A percentile compares a stretch with the other conserved stretches of the same genome.
Conservation (phyloP, 2,888 invertebrate species). For the Deladenus siricidicola region DNA sequence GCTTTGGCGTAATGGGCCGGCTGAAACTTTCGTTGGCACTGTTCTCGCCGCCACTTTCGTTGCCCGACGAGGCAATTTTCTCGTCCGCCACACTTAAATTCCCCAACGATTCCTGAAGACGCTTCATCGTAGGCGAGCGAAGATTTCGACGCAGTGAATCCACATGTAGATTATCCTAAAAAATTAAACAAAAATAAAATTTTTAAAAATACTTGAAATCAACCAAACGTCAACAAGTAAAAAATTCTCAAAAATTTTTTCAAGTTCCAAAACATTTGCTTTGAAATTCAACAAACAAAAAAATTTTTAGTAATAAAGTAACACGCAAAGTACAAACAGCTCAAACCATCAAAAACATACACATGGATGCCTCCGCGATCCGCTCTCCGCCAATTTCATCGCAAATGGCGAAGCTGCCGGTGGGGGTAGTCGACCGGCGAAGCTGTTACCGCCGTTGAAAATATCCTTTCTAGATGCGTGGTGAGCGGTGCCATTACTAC, state of each 20-base stretch:
- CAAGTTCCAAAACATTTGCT: too few species aligned
- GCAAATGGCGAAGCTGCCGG: not conserved
- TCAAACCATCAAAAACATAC: too few species aligned
- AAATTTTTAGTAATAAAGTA: too few species aligned
- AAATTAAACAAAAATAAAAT: too few species aligned
- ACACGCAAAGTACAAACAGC: too few species aligned
- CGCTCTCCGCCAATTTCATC: not conserved
- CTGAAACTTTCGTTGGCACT: not conserved
- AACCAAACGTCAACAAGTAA: too few species aligned
- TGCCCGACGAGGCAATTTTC: not conserved
- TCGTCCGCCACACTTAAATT: slow-evolving; percentile 8
- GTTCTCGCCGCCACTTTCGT: not conserved
- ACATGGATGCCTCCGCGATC: not conserved
- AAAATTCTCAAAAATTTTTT: too few species aligned
- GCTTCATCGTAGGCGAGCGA: slow-evolving; percentile 19
- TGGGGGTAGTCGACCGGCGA: too few species aligned
- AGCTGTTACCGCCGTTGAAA: too few species aligned
- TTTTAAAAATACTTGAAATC: too few species aligned
- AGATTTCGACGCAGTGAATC: slow-evolving; percentile 11
- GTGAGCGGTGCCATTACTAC: too few species aligned
- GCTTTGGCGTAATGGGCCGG: slow-evolving; percentile 13
- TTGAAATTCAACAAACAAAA: not conserved
- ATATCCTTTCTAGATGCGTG: too few species aligned
- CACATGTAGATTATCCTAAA: not conserved
- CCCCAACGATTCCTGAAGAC: slow-evolving; percentile 15